Conservation (phyloP, 2,888 invertebrate genomes). For the Oeneis ivallda region DNA sequence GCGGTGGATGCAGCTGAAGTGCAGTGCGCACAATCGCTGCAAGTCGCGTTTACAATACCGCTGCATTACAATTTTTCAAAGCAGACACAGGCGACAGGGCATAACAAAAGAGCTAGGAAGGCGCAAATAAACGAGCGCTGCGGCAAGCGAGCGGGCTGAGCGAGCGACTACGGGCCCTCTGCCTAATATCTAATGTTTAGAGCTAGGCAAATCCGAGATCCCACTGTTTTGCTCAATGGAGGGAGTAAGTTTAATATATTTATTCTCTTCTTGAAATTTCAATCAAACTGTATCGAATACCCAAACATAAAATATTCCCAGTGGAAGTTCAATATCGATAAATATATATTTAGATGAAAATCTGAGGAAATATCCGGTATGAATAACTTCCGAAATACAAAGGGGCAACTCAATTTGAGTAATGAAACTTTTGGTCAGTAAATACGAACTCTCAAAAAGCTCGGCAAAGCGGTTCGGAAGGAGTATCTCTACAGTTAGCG, state of each 20-base stretch:
- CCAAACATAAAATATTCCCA: not conserved
- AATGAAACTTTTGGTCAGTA: constrained; percentile 70
- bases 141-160: constrained; percentile 64
- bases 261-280: constrained; percentile 1
- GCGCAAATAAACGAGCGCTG: constrained; percentile 77
- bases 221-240: constrained; percentile 24
- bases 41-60: constrained; percentile 69
- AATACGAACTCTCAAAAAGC: constrained; percentile 67
- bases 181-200: constrained; percentile 46
- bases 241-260: constrained; percentile 4
- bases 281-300: not conserved
- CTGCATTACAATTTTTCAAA: constrained; percentile 79
- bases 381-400: constrained; percentile 51
- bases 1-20: constrained; percentile 30
- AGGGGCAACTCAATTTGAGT: constrained; percentile 70
- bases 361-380: constrained; percentile 20
- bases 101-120: constrained; percentile 78
- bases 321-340: constrained; percentile 1
- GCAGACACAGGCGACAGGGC: constrained; percentile 76
- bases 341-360: constrained; percentile 19
- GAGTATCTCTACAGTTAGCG: constrained; percentile 70
- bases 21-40: constrained; percentile 65
- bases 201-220: constrained; percentile 34
- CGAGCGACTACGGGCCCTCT: constrained; percentile 46
- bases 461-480: constrained; percentile 59